Conservation (phyloP, 2,797 vertebrate species). For the Sparus aurata region DNA sequence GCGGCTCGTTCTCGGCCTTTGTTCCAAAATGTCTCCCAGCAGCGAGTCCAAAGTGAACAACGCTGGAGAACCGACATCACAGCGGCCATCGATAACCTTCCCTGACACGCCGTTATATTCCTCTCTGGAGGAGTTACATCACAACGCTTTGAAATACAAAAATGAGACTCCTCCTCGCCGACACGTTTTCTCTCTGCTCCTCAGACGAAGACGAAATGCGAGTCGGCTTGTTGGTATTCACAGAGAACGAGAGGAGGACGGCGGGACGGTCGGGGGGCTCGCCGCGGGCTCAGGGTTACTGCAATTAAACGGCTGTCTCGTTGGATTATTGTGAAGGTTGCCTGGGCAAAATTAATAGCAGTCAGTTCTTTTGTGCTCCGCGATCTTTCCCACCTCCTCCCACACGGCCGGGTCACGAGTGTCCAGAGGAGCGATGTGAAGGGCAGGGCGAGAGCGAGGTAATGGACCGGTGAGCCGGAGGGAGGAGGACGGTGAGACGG, state of each 20-base stretch:
- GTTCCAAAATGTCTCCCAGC: conserved; percentile 49
- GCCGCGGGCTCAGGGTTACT: conserved; percentile 69
- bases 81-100: conserved; percentile 44
- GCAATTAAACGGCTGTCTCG: conserved; percentile 83
- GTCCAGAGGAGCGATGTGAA: conserved; percentile 59
- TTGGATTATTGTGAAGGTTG: conserved; percentile 80
- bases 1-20: conserved; percentile 45
- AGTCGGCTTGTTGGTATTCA: conserved; percentile 74
- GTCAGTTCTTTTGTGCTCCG: conserved; percentile 65
- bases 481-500: conserved; percentile 8
- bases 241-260: conserved; percentile 43
- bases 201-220: conserved; percentile 72
- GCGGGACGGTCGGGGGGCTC: conserved; percentile 46
- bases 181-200: conserved; percentile 32
- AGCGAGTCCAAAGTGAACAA: conserved; percentile 52
- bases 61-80: conserved; percentile 35
- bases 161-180: conserved; percentile 20
- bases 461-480: conserved; percentile 35
- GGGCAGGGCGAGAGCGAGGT: conserved; percentile 40
- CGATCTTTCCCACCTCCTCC: conserved; percentile 59
- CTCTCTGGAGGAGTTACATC: conserved; percentile 31
- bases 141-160: conserved; percentile 20
- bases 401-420: conserved; percentile 58
- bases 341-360: conserved; percentile 78
- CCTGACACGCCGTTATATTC: conserved; percentile 30